Base-by-base conservation (phyloP, 2,888 invertebrate genomes). In the Alloscopus bannaensis region DNA sequence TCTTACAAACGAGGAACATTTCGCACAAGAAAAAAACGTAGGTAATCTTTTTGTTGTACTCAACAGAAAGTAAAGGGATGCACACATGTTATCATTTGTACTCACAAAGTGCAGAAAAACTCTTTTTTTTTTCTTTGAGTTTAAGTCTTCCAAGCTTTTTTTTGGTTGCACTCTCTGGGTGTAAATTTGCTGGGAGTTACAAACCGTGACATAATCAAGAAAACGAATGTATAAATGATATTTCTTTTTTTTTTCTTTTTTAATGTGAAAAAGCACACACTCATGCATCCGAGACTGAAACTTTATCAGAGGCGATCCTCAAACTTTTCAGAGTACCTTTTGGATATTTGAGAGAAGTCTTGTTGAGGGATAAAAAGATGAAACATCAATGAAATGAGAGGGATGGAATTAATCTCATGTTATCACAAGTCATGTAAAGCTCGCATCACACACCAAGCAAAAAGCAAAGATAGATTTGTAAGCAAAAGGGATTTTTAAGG, bases 131-230 rank as follows among this genome's bases (percentile, higher is more conserved):
- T 26, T 57, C 29, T 28, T 28, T 57, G 28, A 28, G n/a, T n/a
- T n/a, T n/a, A n/a, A n/a, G 13, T 57, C n/a, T n/a, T n/a, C n/a
- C n/a, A n/a, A n/a, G n/a, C n/a, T n/a, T n/a, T n/a, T n/a, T n/a
- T n/a, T n/a, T n/a, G n/a, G n/a, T n/a, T n/a, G n/a, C n/a, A n/a
- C n/a, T n/a, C n/a, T n/a, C 50, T 36, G 75, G 50, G 75, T 75
- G 73, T 59, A 68, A 75, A 75, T 68, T n/a, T 50, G 59, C 28
- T 75, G 55, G 36, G 68, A 75, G 68, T 68, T 60, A 68, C 75
- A 50, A 50, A 65, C 50, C 75, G 75, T 75, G 68, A 75, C 75
- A 47, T 64, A 64, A 73, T 57, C 31, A 57, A 66, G 52, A 57
- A 62, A 60, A 29, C 29, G 64, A 22, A 60, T 66, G 26, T n/a